Evolutionary conservation across 2,113 vertebrate species (phyloP), one percentile per base, ranked within the genome.

Genomic region (Seriola quinqueradiata): DNA sequence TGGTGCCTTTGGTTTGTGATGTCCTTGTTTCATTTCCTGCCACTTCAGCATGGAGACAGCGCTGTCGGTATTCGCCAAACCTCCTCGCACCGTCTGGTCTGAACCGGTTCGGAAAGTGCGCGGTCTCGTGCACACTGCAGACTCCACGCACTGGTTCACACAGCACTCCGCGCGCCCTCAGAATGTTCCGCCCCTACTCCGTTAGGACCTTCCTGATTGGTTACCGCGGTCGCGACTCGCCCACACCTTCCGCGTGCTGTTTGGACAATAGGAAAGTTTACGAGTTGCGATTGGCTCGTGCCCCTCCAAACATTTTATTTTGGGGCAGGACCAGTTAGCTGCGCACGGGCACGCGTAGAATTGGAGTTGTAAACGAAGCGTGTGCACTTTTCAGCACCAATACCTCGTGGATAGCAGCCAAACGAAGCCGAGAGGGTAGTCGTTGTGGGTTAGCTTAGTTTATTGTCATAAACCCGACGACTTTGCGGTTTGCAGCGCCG

Each of bases 81-180:
- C 94, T 85, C 86, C 88, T 87, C 38, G 64, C 78, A 75, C 44
- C 66, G 89, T 95, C 95, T 95, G 94, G 95, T 96, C 95, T 95
- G 93, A 96, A 96, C 95, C 94, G 94, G 95, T 96, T 96, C 92
- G 86, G 89, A 78, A 78, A 86, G 90, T 83, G 91, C 82, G 94
- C 93, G 93, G 87, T 83, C 90, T 88, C 92, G 91, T 73, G 91
- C 81, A 40, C 79, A 79, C 69, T 83, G 86, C 89, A 88, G 87
- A 73, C 86, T 82, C 77, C 87, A 86, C 77, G 87, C 83, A 82
- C 87, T 79, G 87, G 87, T 82, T 86, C 75, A 70, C 80, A 76
- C 72, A 66, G 28, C 82, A 54, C 82, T 75, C 75, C 86, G 89
- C 87, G 88, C 90, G 74, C 85, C 68, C 89, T 65, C 74, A 14